phyloP scores from a whole-genome alignment of 2,888 invertebrate species.

The Andricus curvator region DNA sequence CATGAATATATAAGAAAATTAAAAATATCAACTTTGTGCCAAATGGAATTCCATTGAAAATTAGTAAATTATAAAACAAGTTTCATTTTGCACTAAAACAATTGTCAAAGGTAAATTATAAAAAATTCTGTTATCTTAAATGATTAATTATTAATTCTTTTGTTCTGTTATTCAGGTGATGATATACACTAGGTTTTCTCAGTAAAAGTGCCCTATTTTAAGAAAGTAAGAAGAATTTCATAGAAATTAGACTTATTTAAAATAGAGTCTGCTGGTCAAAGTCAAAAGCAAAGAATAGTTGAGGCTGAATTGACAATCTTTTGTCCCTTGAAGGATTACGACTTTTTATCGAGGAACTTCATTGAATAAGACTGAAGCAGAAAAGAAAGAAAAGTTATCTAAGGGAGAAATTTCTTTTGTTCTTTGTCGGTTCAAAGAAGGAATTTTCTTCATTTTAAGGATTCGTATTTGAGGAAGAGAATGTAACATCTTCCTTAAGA shows the following conservation, averaged over 20 bases:
- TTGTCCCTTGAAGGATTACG: constrained; percentile 36
- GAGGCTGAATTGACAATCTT: constrained; percentile 13
- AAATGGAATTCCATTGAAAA: too few relatives aligned
- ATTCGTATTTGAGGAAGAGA: constrained; percentile 12
- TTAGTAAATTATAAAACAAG: too few relatives aligned
- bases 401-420: constrained; percentile 21
- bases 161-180: background rate
- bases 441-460: constrained; percentile 12
- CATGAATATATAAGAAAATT: too few relatives aligned
- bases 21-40: too few relatives aligned
- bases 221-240: background rate
- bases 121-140: too few relatives aligned
- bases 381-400: constrained; percentile 10
- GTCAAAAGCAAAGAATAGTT: constrained; percentile 4
- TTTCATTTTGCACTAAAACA: too few relatives aligned
- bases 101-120: too few relatives aligned
- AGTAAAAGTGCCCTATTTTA: background rate
- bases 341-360: constrained; percentile 21
- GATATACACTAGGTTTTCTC: background rate
- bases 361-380: constrained; percentile 17
- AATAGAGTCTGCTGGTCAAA: background rate
- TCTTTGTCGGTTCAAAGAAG: background rate
- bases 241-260: background rate
- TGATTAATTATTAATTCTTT: background rate
- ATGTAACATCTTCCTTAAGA: background rate